These are phyloP conservation scores for Neoitamus cyanurus DNA, from an alignment of 2,888 invertebrate genomes.

Conservation along the genomic window DNA sequence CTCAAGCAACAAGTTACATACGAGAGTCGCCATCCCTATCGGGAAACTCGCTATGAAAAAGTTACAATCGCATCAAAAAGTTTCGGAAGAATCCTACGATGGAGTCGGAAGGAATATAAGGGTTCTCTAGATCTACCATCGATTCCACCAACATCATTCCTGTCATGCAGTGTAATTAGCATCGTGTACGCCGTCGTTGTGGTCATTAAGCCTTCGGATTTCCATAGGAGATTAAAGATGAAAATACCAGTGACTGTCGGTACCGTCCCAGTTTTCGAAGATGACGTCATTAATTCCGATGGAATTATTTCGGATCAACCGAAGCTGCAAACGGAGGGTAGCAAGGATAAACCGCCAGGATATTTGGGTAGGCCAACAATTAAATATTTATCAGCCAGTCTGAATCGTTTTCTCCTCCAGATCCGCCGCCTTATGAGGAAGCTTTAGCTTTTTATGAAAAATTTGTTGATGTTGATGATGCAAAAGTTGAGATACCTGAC, in stretches of 20 bases:
- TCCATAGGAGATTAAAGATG: slow-evolving; percentile 74
- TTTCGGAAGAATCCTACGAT: slow-evolving; percentile 72
- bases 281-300: not conserved
- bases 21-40: slow-evolving; percentile 64
- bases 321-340: not conserved
- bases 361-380: not conserved
- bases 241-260: slow-evolving; percentile 78
- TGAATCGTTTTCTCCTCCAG: slow-evolving; percentile 53
- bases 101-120: slow-evolving; percentile 73
- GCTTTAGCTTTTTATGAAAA: slow-evolving; percentile 65
- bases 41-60: slow-evolving; percentile 64
- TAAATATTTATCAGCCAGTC: not conserved
- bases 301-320: slow-evolving; percentile 13
- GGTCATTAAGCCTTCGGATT: slow-evolving; percentile 68
- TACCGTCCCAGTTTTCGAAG: slow-evolving; percentile 69
- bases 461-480: slow-evolving; percentile 63
- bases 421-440: slow-evolving; percentile 66
- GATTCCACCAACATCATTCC: slow-evolving; percentile 80
- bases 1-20: slow-evolving; percentile 73
- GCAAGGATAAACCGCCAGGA: slow-evolving; percentile 29
- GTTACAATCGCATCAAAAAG: slow-evolving; percentile 62
- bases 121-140: slow-evolving; percentile 76
- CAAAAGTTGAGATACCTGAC: slow-evolving; percentile 39
- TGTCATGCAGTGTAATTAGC: slow-evolving; percentile 78
- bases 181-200: slow-evolving; percentile 79